Conservation (phyloP, 2,113 vertebrate genomes). For the Thomomys bottae region DNA sequence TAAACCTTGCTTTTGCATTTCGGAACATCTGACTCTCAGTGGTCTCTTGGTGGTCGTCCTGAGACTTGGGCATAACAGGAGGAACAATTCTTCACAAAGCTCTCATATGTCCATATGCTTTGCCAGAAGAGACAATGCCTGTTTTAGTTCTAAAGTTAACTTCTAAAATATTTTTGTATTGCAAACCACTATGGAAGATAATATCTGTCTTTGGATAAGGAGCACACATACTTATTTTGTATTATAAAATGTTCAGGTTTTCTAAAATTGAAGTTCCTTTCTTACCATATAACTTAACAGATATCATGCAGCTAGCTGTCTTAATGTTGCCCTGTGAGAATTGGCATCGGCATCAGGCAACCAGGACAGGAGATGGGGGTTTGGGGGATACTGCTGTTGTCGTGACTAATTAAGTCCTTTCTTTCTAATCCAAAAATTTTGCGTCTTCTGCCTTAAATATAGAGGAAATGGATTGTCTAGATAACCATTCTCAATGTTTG, state of each 20-base stretch:
- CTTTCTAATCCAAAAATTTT: neutral
- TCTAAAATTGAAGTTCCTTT: neutral
- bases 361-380: neutral
- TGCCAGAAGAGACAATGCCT: neutral
- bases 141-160: neutral
- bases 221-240: neutral
- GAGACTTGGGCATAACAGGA: too few species aligned
- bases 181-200: neutral
- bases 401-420: conserved; percentile 26
- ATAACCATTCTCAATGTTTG: neutral
- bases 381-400: neutral
- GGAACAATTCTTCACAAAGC: conserved; percentile 38
- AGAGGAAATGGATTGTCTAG: neutral
- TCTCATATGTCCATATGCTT: neutral
- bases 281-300: neutral
- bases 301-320: neutral
- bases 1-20: too few species aligned
- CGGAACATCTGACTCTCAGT: too few species aligned
- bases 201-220: neutral
- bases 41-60: too few species aligned
- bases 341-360: neutral
- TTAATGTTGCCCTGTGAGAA: neutral
- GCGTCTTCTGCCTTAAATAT: neutral
- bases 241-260: neutral
- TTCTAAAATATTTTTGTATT: neutral